Conservation (phyloP, 2,113 vertebrate species). For the Corydoras sp. region DNA sequence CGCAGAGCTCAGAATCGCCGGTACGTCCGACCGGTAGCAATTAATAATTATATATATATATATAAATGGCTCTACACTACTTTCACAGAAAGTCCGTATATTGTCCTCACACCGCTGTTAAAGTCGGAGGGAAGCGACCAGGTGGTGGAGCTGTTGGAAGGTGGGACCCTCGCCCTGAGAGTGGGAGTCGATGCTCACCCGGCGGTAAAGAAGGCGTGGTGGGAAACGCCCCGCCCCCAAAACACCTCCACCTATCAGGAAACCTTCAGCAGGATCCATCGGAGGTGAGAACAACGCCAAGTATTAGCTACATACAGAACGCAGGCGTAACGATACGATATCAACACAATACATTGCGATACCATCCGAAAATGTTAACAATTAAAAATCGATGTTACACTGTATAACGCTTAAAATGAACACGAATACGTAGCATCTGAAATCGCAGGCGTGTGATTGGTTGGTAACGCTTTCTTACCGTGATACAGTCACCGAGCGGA, state of each 20-base stretch:
- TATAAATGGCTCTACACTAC: neutral
- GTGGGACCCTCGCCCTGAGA: slow-evolving; percentile 59
- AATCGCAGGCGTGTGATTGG: too few species aligned
- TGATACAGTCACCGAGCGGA: slow-evolving; percentile 54
- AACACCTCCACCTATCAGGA: slow-evolving; percentile 25
- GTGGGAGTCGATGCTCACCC: slow-evolving; percentile 77
- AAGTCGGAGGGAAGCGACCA: neutral
- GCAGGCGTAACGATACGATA: neutral
- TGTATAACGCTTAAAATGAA: too few species aligned
- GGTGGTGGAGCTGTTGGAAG: slow-evolving; percentile 51
- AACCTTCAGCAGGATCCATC: slow-evolving; percentile 13
- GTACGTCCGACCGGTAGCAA: slow-evolving; percentile 53
- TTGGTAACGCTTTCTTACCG: neutral
- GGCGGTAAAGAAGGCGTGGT: slow-evolving; percentile 52
- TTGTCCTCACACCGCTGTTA: neutral
- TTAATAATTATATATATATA: neutral
- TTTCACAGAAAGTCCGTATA: neutral
- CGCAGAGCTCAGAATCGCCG: slow-evolving; percentile 69
- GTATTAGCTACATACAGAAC: neutral
- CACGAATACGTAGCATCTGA: too few species aligned
- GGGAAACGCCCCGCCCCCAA: slow-evolving; percentile 52
- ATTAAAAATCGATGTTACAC: too few species aligned
- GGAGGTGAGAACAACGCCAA: slow-evolving; percentile 48
- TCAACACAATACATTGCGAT: too few species aligned
- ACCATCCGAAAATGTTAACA: too few species aligned